Percentiles rank a stretch among this genome's conserved stretches.
Evolutionary conservation across 2,797 vertebrate genomes (phyloP).

Genomic region (Poecile montanus): DNA sequence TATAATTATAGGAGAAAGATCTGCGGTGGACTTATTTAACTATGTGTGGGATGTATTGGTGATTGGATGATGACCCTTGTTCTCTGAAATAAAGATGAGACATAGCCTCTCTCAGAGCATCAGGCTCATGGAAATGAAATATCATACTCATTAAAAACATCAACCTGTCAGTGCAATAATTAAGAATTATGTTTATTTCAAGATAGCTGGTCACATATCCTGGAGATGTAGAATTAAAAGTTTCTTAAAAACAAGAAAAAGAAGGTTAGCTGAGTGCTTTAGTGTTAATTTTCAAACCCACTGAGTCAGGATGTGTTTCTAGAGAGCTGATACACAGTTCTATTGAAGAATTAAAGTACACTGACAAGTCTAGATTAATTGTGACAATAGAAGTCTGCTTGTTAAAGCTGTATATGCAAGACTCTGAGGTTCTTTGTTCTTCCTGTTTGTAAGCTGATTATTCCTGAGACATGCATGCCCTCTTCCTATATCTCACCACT

Average conservation of each 20-base stretch:
- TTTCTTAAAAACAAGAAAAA: neutral
- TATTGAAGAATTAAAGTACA: neutral
- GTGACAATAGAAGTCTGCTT: neutral
- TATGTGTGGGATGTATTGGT: neutral
- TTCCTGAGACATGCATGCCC: neutral
- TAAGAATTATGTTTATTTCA: constrained; percentile 23
- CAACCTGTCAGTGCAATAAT: neutral
- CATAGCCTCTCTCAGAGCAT: neutral
- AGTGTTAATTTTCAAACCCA: neutral
- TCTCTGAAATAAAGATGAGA: neutral
- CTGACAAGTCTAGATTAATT: neutral
- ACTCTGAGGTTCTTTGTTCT: neutral
- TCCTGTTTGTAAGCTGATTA: neutral
- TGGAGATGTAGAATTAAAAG: neutral
- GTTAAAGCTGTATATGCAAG: neutral
- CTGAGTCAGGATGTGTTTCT: neutral
- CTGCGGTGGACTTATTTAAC: constrained; percentile 56
- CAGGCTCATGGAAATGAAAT: constrained; percentile 11
- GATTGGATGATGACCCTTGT: constrained; percentile 7
- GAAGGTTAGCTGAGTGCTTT: neutral
- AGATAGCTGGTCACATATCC: constrained; percentile 17
- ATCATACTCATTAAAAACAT: neutral
- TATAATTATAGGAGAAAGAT: constrained; percentile 62
- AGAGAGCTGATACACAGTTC: neutral
- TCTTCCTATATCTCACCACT: neutral